Evolutionary conservation across 2,113 vertebrate genomes (phyloP), one percentile per base, ranked within the genome.

Genomic region (Ctenomys sociabilis): DNA sequence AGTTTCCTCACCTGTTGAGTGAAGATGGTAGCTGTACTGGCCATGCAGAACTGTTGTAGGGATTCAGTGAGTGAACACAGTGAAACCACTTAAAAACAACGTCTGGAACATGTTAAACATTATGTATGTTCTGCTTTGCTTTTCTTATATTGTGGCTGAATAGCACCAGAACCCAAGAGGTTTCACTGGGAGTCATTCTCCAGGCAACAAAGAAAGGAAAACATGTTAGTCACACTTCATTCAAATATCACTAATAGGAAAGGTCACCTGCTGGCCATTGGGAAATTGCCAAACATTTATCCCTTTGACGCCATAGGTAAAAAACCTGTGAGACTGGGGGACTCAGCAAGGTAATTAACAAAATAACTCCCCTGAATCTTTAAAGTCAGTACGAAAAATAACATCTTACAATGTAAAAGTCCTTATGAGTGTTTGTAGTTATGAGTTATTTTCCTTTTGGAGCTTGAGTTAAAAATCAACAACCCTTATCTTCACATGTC

Each of bases 231-330:
- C 30, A 91, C 45, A 95, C 57, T 95, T 95, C 59, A 87, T 93
- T 94, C 93, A 97, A 87, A 94, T 75, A 63, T 86, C 35, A 86
- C 66, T 49, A 81, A 43, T 80, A 87, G 89, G 68, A 96, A 96
- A 94, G 61, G 66, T 59, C 70, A 91, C 84, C 54, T 83, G 43
- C 49, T 77, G 92, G 81, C 59, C 95, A 43, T 16, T 93, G 82
- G 84, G 84, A 96, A 97, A 93, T 43, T 64, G 61, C 66, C 86
- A 97, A 80, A 64, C 91, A 70, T 88, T 70, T 84, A 68, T 91
- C 94, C 75, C 63, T 97, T 97, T 94, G 91, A 93, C 64, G 43
- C 19, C 24, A 43, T 52, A 81, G n/a, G 22, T 93, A 93, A 97
- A 90, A 91, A 92, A 73, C 16, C 78, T 83, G 35, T 57, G 75